Conservation (phyloP, 2,888 invertebrate species). For the Xanthorhoe spadicearia region DNA sequence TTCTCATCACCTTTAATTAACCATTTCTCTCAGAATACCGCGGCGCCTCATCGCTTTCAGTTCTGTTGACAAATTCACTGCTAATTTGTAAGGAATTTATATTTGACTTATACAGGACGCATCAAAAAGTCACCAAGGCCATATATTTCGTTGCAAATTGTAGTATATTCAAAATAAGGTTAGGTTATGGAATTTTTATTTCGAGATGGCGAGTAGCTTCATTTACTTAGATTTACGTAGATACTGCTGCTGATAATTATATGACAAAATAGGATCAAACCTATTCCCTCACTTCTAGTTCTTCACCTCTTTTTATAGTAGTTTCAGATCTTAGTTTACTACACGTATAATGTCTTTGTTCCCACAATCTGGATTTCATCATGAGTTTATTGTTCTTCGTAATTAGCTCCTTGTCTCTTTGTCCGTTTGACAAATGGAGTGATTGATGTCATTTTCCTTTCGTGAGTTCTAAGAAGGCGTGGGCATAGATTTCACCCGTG, state of each 20-base stretch:
- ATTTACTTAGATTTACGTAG: too few species aligned
- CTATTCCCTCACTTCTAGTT: not conserved
- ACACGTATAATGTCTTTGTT: conserved; percentile 17
- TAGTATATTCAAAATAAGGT: not conserved
- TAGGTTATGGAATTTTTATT: not conserved
- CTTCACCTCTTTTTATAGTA: too few species aligned
- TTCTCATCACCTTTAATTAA: conserved; percentile 19
- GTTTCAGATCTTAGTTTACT: conserved; percentile 1
- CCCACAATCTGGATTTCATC: conserved; percentile 23
- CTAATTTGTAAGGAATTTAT: conserved; percentile 24
- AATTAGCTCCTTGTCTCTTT: conserved; percentile 33
- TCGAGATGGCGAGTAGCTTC: not conserved
- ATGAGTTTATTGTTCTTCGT: conserved; percentile 27
- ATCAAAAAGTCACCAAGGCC: conserved; percentile 26
- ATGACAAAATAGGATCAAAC: too few species aligned
- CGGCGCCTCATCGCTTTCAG: conserved; percentile 21
- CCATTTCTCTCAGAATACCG: conserved; percentile 14
- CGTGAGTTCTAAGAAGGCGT: conserved; percentile 28
- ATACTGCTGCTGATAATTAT: too few species aligned
- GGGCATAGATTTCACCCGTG: conserved; percentile 19
- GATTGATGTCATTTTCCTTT: conserved; percentile 27
- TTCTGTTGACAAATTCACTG: conserved; percentile 30
- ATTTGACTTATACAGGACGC: conserved; percentile 24
- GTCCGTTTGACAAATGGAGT: conserved; percentile 31
- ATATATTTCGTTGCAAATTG: not conserved